Evolutionary conservation across 2,113 vertebrate species (phyloP), one percentile per base, ranked within the genome.

Genomic region (Illadopsis cleaveri): DNA sequence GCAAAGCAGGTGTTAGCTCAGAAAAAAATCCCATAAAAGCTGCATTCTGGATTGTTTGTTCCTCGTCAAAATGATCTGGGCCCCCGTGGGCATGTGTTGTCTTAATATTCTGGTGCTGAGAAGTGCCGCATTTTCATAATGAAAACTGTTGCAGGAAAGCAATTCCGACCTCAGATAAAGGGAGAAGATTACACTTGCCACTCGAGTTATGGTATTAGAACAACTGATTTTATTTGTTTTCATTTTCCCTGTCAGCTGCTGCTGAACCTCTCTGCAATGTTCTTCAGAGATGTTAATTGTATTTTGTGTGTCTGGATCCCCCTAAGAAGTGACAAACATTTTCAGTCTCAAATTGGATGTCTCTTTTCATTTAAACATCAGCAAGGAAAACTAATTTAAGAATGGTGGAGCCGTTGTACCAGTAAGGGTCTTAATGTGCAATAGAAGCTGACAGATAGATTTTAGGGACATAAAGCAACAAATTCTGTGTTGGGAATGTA

Each of bases 201-300:
- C 87, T 97, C 58, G 60, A 97, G 94, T 91, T 95, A 86, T 76
- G 57, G 93, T 86, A 96, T 97, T 96, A 97, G 93, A 96, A 92
- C 80, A 92, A 96, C 94, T 82, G 86, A 95, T 97, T 96, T 97
- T 97, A 96, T 97, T 97, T 97, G 96, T 96, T 97, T 97, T 95
- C 87, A 94, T 96, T 97, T 96, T 97, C 87, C 87, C 64, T 90
- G 92, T 97, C 97, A 97, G 95, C 89, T 93, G 85, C 89, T 90
- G 68, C 92, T 92, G 85, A 95, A 94, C 66, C 79, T 95, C 85
- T 65, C 42, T 58, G 94, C 72, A 44, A 82, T 6, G 4, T 94
- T 96, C 78, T 89, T 93, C 62, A 71, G 91, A 72, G 91, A 94
- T 53, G 77, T 95, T 97, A 97, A 97, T 97, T 97, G 87, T 80